Percentiles rank a stretch among this genome's conserved stretches.
Conservation (phyloP, 2,113 vertebrate genomes). For the Atherinomorus stipes region DNA sequence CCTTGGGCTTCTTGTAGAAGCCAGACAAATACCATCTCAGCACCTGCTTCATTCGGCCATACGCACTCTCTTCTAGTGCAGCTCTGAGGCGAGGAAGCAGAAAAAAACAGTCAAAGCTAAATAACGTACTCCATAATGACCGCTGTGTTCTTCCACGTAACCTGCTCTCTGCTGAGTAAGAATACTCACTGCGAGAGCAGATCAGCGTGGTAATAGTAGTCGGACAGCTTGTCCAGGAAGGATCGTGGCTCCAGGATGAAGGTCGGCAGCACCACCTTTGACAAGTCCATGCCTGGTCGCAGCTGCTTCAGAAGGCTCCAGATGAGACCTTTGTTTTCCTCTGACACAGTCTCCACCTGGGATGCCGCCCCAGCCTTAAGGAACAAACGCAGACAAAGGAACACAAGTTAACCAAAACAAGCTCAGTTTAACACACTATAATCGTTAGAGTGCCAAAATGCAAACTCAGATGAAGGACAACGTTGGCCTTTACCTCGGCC, state of each 20-base stretch:
- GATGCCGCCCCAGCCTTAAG: conserved; percentile 86
- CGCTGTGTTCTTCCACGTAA: neutral
- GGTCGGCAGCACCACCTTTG: conserved; percentile 93
- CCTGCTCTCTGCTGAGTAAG: neutral
- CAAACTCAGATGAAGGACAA: too few species aligned
- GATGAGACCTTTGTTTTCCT: conserved; percentile 93
- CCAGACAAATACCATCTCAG: conserved; percentile 94
- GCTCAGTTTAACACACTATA: too few species aligned
- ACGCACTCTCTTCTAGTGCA: conserved; percentile 86
- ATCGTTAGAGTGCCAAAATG: too few species aligned
- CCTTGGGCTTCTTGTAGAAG: conserved; percentile 98
- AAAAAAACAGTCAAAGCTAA: neutral
- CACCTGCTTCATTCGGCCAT: conserved; percentile 91
- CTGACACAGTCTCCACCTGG: conserved; percentile 92
- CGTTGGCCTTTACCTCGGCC: conserved; percentile 86
- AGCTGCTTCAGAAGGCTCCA: conserved; percentile 93
- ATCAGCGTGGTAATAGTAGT: conserved; percentile 94
- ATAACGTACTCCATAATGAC: fast-evolving
- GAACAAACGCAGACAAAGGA: neutral
- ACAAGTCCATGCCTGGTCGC: conserved; percentile 94
- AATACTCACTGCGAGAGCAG: conserved; percentile 92
- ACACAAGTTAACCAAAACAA: neutral
- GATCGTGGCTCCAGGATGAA: conserved; percentile 96
- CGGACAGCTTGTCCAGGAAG: conserved; percentile 94
- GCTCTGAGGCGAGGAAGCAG: conserved; percentile 75